These are phyloP conservation scores for Ceratina japonica DNA, from an alignment of 1,140 invertebrate genomes.

Conservation along the genomic window DNA sequence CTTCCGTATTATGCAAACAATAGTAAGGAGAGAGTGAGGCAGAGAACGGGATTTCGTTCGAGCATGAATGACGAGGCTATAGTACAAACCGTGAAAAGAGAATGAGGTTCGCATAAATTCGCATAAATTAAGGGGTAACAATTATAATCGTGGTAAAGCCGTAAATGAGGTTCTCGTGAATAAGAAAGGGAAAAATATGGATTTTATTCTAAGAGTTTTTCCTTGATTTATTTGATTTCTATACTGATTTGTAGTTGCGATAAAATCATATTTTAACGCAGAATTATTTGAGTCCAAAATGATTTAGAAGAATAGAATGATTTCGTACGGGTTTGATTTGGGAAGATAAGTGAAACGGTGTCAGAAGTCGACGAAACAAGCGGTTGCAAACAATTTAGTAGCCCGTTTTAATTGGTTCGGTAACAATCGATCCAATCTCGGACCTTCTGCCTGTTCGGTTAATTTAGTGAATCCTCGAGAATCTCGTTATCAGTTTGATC, in stretches of 20 bases:
- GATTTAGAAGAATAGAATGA: not conserved
- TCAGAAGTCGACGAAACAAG: not conserved
- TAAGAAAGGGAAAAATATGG: no score
- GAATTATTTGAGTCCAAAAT: no score
- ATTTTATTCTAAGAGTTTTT: no score
- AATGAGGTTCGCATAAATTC: conserved; percentile 5
- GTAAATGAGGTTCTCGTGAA: no score
- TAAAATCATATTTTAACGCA: no score
- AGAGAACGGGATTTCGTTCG: conserved; percentile 9
- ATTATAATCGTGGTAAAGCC: no score
- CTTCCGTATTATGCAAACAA: conserved; percentile 43
- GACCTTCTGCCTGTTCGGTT: not conserved
- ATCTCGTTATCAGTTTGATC: conserved; percentile 5
- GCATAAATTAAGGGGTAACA: not conserved
- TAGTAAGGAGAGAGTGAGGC: conserved; percentile 8
- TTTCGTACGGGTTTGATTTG: not conserved
- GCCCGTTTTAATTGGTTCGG: conserved; percentile 3
- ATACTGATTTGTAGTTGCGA: no score
- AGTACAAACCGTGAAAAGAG: not conserved
- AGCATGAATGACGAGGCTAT: conserved; percentile 9
- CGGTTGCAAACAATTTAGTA: not conserved
- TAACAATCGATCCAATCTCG: conserved; percentile 8
- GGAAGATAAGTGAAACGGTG: not conserved
- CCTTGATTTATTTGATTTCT: no score
- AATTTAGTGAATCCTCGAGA: conserved; percentile 6